phyloP scores from a whole-genome alignment of 2,888 invertebrate genomes.

The Ennomos fuscantarius region DNA sequence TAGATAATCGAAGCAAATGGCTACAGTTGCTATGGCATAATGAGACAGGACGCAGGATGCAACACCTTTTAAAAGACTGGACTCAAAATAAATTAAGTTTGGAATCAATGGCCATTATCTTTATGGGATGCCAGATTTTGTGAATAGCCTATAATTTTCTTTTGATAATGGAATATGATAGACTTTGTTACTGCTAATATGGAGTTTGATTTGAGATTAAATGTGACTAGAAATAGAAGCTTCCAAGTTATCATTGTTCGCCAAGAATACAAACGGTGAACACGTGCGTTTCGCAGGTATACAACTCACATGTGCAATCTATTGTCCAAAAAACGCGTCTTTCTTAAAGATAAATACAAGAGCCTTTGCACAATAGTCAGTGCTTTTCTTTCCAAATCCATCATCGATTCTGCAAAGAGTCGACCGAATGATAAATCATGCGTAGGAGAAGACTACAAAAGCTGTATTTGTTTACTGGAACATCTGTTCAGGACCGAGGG shows the following conservation, averaged over 20 bases:
- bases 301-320: conserved; percentile 74
- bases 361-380: conserved; percentile 78
- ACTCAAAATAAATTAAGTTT: conserved; percentile 61
- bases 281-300: conserved; percentile 83
- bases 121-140: conserved; percentile 53
- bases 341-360: conserved; percentile 68
- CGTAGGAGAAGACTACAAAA: conserved; percentile 75
- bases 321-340: conserved; percentile 73
- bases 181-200: conserved; percentile 48
- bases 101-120: conserved; percentile 63
- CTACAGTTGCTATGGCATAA: conserved; percentile 39
- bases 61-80: conserved; percentile 53
- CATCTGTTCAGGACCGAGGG: conserved; percentile 73
- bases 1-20: conserved; percentile 25
- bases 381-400: conserved; percentile 62
- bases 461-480: conserved; percentile 75
- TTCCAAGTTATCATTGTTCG: conserved; percentile 59
- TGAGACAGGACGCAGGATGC: conserved; percentile 37
- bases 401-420: conserved; percentile 70
- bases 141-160: conserved; percentile 54
- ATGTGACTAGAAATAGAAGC: conserved; percentile 44
- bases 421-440: conserved; percentile 70
- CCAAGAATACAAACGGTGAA: conserved; percentile 72
- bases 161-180: conserved; percentile 47
- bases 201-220: conserved; percentile 57